These are phyloP conservation scores for Margarornis squamiger DNA, from an alignment of 2,797 vertebrate species.

Conservation along the genomic window DNA sequence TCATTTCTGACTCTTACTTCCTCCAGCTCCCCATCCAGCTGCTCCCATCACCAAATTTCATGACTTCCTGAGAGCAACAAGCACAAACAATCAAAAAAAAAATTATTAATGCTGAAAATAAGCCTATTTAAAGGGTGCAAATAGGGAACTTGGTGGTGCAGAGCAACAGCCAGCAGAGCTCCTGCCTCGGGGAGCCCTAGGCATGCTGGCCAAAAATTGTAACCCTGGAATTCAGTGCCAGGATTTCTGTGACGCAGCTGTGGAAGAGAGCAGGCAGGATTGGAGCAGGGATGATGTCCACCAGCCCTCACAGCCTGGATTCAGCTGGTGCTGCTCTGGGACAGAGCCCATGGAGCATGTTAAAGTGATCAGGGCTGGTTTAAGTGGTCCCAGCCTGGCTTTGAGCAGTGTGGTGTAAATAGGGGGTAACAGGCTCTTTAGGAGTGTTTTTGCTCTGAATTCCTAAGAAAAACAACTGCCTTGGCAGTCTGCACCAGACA, in stretches of 20 bases:
- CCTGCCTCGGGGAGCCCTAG: neutral
- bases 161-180: neutral
- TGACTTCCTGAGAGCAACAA: neutral
- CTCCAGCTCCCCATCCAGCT: neutral
- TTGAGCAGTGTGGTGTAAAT: neutral
- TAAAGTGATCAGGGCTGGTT: neutral
- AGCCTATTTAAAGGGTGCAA: neutral
- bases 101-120: neutral
- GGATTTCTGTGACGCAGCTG: accelerated
- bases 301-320: neutral
- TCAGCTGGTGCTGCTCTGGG: neutral
- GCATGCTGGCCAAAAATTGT: neutral
- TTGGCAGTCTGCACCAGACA: accelerated
- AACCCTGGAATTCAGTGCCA: accelerated
- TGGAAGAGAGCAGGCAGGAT: neutral
- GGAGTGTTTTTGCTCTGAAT: neutral
- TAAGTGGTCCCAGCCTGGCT: neutral
- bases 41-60: neutral
- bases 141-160: neutral
- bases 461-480: neutral
- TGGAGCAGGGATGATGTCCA: neutral
- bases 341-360: accelerated
- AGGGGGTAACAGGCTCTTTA: neutral
- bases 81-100: neutral
- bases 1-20: neutral